Evolutionary conservation across 2,888 invertebrate genomes (phyloP).

Genomic region (Tetramorium bicarinatum): DNA sequence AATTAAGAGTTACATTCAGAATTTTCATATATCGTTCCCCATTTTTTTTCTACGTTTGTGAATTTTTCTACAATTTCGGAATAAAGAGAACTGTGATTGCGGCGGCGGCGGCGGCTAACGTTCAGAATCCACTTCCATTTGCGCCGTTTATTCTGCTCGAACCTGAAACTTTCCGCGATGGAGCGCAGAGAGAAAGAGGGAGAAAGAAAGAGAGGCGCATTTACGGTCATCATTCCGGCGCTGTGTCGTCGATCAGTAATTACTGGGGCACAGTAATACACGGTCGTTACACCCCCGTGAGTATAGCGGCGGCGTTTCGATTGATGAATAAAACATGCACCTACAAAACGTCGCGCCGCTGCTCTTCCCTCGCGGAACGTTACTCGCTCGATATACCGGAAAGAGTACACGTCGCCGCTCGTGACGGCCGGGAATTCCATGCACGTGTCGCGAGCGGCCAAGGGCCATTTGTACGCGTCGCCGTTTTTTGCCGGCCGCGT

Average conservation of each 20-base stretch:
- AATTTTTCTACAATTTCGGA: not conserved
- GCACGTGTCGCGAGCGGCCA: not conserved
- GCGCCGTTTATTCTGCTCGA: not conserved
- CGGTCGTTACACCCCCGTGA: conserved; percentile 57
- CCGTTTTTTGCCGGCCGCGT: not conserved
- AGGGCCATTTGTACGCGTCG: not conserved
- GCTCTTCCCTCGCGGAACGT: conserved; percentile 37
- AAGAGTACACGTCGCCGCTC: conserved; percentile 40
- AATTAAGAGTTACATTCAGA: not conserved
- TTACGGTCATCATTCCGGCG: conserved; percentile 47
- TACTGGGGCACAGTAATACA: conserved; percentile 58
- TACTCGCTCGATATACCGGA: conserved; percentile 62
- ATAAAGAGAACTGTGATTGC: not conserved
- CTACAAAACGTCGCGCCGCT: conserved; percentile 58
- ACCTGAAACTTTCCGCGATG: conserved; percentile 4
- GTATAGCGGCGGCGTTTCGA: conserved; percentile 48
- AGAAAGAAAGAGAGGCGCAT: conserved; percentile 47
- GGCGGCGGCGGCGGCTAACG: not conserved
- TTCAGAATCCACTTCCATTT: not conserved
- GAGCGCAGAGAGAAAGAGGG: conserved; percentile 27
- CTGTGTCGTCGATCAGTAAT: conserved; percentile 59
- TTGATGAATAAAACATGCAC: conserved; percentile 74
- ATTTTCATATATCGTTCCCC: not conserved
- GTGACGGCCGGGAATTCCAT: conserved; percentile 11
- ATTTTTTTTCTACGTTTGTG: not conserved